Evolutionary conservation across 35 echinoderm and acorn worm species (phyloP), one percentile per base, ranked within the genome.

Genomic region (Diadema setosum): DNA sequence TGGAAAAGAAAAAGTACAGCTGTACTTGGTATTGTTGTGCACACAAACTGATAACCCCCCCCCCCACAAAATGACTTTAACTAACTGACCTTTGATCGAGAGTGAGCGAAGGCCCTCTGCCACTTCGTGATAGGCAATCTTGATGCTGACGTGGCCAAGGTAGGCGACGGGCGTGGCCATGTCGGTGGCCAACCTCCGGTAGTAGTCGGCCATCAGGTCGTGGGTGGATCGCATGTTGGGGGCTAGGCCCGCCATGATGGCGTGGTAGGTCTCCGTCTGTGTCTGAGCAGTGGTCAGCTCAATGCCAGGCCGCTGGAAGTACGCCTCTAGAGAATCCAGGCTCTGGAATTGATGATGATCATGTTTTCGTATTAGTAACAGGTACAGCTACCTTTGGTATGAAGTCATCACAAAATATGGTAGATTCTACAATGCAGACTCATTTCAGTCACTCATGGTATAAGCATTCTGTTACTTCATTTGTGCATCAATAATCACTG

Each of bases 171-270:
- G 90, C 42, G 80, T 85, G 27, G 46, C 63, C 30, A 95, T 87
- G 42, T 99, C 92, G 3, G 78, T 60, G 16, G 89, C 90, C 58
- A 92, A 36, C 29, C 81, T 73, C 29, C 41, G 82, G 75, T 87
- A 99, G 86, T 95, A 99, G 32, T 91, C 65, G 18, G 91, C 56
- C 83, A 99, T 87, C 32, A 99, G 86, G 17, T 90, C 82, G 39
- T 83, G 81, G 1, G 96, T 91, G 30, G 89, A 57, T 31, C 64
- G 42, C 4, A 82, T 75, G 55, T 99, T 99, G 8, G 91, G 70
- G 16, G 88, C 64, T 40, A 99, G 86, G 30, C 90, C 70, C 21
- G 31, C 59, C 6, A 87, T 27, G 16, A 97, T 49, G 63, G 31
- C 85, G 25, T 82, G 49, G 84, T 91, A 97, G 20, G 90, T 84